These are phyloP conservation scores for Oithona nana DNA, from an alignment of 2,888 invertebrate species.

Conservation along the genomic window DNA sequence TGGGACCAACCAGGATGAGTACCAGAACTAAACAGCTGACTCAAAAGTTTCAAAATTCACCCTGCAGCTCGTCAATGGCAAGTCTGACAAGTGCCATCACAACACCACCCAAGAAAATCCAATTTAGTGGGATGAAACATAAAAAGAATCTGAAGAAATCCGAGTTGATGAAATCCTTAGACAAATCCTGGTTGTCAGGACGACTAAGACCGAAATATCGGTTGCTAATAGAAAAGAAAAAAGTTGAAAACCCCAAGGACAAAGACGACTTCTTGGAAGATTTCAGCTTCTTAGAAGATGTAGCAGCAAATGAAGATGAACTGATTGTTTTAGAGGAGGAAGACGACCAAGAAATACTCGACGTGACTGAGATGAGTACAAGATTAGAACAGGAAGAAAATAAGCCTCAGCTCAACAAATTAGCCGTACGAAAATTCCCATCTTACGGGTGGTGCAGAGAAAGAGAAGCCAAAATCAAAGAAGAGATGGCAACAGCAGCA, in stretches of 20 bases:
- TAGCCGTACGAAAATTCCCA: background rate
- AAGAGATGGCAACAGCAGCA: background rate
- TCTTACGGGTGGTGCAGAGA: background rate
- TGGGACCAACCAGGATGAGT: background rate
- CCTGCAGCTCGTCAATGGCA: background rate
- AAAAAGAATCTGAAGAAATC: background rate
- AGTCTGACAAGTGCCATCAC: background rate
- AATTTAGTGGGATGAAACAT: background rate
- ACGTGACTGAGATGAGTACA: background rate
- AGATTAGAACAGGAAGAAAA: background rate
- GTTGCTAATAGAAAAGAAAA: background rate
- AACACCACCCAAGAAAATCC: background rate
- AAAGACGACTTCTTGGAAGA: background rate
- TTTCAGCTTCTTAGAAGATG: background rate
- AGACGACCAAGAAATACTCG: background rate
- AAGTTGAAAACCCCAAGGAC: background rate
- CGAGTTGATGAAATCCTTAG: background rate
- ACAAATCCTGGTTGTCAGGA: background rate
- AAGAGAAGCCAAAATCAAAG: background rate
- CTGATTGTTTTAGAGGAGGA: background rate
- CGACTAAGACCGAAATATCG: background rate
- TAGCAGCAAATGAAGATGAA: background rate
- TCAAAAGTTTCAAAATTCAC: background rate
- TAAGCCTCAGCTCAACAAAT: background rate
- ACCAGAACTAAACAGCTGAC: background rate